Conservation (phyloP, 1,140 invertebrate genomes). For the Eurytemora carolleeae region DNA sequence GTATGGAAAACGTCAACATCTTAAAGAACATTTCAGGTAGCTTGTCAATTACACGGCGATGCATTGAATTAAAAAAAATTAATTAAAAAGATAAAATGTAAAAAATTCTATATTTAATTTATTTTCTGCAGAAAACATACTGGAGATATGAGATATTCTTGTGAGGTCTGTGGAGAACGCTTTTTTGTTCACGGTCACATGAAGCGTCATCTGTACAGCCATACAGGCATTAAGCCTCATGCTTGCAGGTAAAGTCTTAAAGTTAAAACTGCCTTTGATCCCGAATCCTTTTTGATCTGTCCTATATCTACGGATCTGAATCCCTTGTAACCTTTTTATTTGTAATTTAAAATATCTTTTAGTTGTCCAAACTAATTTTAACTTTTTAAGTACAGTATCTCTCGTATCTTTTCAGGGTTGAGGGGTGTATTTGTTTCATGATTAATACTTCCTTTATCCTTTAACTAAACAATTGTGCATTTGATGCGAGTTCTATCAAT, state of each 20-base stretch:
- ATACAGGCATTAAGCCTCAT: conserved; percentile 9
- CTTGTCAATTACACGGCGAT: too few relatives aligned
- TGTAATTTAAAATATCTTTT: background rate
- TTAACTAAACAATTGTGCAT: too few relatives aligned
- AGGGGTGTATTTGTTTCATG: background rate
- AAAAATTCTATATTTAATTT: background rate
- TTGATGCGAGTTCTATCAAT: too few relatives aligned
- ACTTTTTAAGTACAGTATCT: too few relatives aligned
- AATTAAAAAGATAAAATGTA: background rate
- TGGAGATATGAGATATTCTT: conserved; percentile 7
- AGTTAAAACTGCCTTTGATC: background rate
- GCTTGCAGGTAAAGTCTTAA: conserved; percentile 1
- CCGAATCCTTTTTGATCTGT: too few relatives aligned
- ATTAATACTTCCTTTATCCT: too few relatives aligned
- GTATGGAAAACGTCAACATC: background rate
- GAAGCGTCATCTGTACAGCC: conserved; percentile 10
- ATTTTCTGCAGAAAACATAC: conserved; percentile 5
- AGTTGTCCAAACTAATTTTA: conserved; percentile 2
- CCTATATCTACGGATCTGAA: too few relatives aligned
- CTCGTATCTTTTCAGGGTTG: conserved; percentile 4
- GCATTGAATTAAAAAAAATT: too few relatives aligned
- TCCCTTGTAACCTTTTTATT: too few relatives aligned
- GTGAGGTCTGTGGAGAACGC: conserved; percentile 3
- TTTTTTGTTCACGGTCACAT: conserved; percentile 9
- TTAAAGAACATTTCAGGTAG: background rate